Percentiles rank a stretch among this genome's conserved stretches.
Evolutionary conservation across 1,140 invertebrate species (phyloP).

Genomic region (Polypedilum vanderplanki): DNA sequence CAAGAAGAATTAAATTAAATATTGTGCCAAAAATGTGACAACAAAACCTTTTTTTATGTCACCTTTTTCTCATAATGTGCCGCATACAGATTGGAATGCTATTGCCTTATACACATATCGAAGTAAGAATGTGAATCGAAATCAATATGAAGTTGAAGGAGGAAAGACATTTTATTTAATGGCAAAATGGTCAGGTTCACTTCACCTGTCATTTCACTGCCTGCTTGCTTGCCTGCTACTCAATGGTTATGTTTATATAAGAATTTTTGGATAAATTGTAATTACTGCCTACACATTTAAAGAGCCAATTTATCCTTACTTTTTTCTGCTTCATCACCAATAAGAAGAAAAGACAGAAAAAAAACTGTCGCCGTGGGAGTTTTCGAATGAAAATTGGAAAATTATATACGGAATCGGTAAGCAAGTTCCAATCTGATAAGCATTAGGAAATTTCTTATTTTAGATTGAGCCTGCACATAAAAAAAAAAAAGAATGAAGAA

Average conservation of each 20-base stretch:
- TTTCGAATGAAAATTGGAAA: background rate
- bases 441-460: conserved; percentile 9
- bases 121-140: background rate
- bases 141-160: background rate
- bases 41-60: background rate
- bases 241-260: no score
- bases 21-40: background rate
- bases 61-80: background rate
- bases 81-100: background rate
- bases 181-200: background rate
- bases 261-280: no score
- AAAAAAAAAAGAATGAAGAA: background rate
- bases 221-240: no score
- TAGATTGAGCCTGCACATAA: background rate
- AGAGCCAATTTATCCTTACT: no score
- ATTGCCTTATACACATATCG: background rate
- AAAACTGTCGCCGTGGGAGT: background rate
- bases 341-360: no score
- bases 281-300: no score
- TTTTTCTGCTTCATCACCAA: no score
- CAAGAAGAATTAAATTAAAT: background rate
- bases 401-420: background rate
- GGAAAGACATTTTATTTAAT: background rate
- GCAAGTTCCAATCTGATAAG: conserved; percentile 5
- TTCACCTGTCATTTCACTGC: no score